Percentiles rank a stretch among this genome's conserved stretches.
Evolutionary conservation across 2,113 vertebrate genomes (phyloP).

Genomic region (Bubo blakistoni): DNA sequence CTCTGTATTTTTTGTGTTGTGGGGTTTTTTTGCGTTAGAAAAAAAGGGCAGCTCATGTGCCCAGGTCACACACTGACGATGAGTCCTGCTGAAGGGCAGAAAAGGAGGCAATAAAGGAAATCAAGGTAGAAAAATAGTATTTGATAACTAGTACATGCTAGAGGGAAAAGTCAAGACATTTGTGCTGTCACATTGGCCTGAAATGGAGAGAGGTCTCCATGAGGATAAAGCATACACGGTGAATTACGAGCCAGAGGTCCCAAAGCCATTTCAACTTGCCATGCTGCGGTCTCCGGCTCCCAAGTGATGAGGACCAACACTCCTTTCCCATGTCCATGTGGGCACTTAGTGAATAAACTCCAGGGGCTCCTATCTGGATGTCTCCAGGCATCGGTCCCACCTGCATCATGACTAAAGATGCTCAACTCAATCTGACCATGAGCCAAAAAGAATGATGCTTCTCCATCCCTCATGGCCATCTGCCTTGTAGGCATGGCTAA

Average conservation of each 20-base stretch:
- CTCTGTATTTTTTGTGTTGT: not conserved
- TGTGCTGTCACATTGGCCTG: not conserved
- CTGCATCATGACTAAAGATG: not conserved
- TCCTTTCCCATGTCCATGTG: not conserved
- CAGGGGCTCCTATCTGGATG: not conserved
- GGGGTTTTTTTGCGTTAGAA: not conserved
- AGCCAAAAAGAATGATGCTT: not conserved
- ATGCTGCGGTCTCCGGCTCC: not conserved
- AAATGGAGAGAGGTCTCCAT: not conserved
- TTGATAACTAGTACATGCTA: not conserved
- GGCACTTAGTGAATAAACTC: not conserved
- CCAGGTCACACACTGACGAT: not conserved
- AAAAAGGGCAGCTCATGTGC: not conserved
- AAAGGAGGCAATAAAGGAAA: not conserved
- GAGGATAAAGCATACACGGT: not conserved
- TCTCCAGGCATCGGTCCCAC: accelerated
- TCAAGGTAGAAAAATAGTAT: not conserved
- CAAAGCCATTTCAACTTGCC: not conserved
- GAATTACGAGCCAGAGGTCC: not conserved
- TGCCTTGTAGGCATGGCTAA: not conserved
- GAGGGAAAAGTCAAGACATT: not conserved
- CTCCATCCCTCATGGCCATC: not conserved
- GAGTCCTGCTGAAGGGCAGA: not conserved
- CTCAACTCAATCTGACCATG: not conserved
- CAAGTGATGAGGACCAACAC: not conserved